phyloP scores from a whole-genome alignment of 2,113 vertebrate genomes.

The Meleagris gallopavo region DNA sequence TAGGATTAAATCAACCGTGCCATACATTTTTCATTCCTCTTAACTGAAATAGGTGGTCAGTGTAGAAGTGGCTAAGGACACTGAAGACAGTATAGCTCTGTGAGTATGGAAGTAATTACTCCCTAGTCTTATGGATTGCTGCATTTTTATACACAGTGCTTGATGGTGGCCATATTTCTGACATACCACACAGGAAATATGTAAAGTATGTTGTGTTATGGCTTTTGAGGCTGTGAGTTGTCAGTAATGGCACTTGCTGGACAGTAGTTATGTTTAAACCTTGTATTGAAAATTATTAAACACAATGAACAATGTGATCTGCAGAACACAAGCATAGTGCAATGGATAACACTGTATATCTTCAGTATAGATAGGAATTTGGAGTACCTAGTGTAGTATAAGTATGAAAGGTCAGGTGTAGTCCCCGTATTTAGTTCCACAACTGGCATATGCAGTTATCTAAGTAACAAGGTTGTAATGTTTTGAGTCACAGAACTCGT shows the following conservation, averaged over 20 bases:
- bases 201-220: neutral
- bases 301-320: neutral
- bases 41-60: neutral
- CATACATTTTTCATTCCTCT: neutral
- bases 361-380: neutral
- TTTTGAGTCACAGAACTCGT: neutral
- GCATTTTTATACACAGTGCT: neutral
- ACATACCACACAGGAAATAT: neutral
- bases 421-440: rapidly evolving
- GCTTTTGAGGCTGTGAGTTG: neutral
- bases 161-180: neutral
- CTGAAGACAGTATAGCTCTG: neutral
- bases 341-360: neutral
- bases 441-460: neutral
- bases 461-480: neutral
- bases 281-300: neutral
- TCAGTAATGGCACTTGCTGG: neutral
- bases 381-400: no score
- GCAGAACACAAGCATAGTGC: neutral
- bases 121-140: neutral
- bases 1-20: neutral
- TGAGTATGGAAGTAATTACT: neutral
- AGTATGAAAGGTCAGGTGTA: neutral
- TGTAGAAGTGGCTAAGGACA: neutral
- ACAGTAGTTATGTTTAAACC: neutral